These are phyloP conservation scores for Entelurus aequoreus DNA, from an alignment of 2,113 vertebrate genomes.

Conservation along the genomic window DNA sequence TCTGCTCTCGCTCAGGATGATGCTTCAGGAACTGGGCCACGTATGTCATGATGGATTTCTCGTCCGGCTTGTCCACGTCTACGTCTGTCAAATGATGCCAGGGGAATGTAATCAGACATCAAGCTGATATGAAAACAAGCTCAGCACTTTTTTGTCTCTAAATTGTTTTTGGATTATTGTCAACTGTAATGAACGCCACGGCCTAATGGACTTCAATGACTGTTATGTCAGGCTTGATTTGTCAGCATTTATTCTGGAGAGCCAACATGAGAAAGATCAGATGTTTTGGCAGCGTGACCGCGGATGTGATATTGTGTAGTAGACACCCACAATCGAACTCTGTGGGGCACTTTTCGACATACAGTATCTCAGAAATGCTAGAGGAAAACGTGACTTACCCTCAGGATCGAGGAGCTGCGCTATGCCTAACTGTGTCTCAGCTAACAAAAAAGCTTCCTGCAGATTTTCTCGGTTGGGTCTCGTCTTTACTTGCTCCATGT, in stretches of 20 bases:
- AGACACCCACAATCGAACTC: slow-evolving; percentile 5
- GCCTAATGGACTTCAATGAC: slow-evolving; percentile 66
- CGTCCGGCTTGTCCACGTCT: slow-evolving; percentile 97
- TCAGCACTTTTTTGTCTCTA: slow-evolving; percentile 14
- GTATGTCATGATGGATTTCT: slow-evolving; percentile 98
- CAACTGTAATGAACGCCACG: slow-evolving; percentile 28
- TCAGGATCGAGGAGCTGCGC: slow-evolving; percentile 93
- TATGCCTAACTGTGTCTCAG: slow-evolving; percentile 87
- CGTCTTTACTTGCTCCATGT: slow-evolving; percentile 81
- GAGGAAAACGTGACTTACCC: slow-evolving; percentile 69
- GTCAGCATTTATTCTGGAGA: slow-evolving; percentile 60
- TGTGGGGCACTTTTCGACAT: not conserved
- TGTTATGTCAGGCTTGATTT: slow-evolving; percentile 67
- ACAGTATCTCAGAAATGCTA: not conserved
- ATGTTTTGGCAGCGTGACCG: slow-evolving; percentile 48
- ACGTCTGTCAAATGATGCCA: slow-evolving; percentile 75
- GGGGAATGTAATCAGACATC: slow-evolving; percentile 6
- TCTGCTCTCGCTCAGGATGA: slow-evolving; percentile 75
- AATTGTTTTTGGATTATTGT: slow-evolving; percentile 25
- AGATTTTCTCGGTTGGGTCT: slow-evolving; percentile 86
- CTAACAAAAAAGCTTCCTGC: slow-evolving; percentile 87
- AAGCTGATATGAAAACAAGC: slow-evolving; percentile 23
- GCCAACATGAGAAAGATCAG: slow-evolving; percentile 62
- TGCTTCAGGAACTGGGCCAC: slow-evolving; percentile 95
- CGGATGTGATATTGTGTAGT: slow-evolving; percentile 35